Percentiles rank a stretch among this genome's conserved stretches.
These are phyloP conservation scores for Aviceda subcristata DNA, from an alignment of 2,113 vertebrate genomes.

Conservation along the genomic window DNA sequence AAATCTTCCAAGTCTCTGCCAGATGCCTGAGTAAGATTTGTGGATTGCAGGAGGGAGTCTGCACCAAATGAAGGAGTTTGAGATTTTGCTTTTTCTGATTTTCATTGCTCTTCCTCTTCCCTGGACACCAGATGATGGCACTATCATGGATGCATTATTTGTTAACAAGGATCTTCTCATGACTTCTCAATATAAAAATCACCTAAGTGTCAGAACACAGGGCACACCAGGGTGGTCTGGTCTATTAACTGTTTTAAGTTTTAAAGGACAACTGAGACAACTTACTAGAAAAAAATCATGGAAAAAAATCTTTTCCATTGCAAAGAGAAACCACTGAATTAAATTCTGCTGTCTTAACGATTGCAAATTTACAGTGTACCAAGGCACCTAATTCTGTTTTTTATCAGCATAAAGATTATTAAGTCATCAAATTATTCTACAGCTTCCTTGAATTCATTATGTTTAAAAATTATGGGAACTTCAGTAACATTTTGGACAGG, in stretches of 20 bases:
- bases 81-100: not conserved
- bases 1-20: conserved; percentile 35
- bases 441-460: not conserved
- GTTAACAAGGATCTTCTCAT: not conserved
- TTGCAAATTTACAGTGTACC: not conserved
- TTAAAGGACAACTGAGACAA: not conserved
- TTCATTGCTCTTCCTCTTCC: not conserved
- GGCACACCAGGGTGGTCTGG: not conserved
- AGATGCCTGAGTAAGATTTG: conserved; percentile 25
- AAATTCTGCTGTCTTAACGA: not conserved
- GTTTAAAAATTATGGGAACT: not conserved
- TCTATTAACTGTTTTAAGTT: not conserved
- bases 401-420: not conserved
- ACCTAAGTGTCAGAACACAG: not conserved
- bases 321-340: not conserved
- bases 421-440: not conserved
- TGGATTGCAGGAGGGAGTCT: not conserved
- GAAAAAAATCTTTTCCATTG: not conserved
- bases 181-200: not conserved
- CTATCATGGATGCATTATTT: not conserved
- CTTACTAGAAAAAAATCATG: not conserved
- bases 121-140: not conserved
- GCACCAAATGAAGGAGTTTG: not conserved
- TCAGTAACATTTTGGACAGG: not conserved
- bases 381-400: not conserved